Conservation (phyloP, 2,888 invertebrate species). For the Drosophila histrio region DNA sequence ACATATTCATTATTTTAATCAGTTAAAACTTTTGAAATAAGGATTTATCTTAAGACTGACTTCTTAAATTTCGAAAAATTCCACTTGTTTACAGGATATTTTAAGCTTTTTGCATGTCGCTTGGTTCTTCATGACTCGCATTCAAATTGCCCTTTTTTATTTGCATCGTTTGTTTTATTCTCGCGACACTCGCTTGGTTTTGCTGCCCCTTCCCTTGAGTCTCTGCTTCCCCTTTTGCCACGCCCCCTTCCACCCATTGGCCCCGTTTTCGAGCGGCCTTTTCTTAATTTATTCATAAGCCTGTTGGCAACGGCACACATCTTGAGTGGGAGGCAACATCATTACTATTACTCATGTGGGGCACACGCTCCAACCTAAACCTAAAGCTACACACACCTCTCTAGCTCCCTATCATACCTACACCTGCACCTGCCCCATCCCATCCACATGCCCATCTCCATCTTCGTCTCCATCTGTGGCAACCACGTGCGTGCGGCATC, state of each 20-base stretch:
- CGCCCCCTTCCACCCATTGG: slow-evolving; percentile 3
- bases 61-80: not conserved
- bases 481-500: slow-evolving; percentile 73
- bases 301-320: slow-evolving; percentile 64
- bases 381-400: not conserved
- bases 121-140: slow-evolving; percentile 35
- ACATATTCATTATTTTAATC: not conserved
- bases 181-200: slow-evolving; percentile 47
- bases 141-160: slow-evolving; percentile 74
- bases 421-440: not conserved
- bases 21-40: not conserved
- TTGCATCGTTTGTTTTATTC: slow-evolving; percentile 65
- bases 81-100: slow-evolving; percentile 42
- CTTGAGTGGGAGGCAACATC: slow-evolving; percentile 69
- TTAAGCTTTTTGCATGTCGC: slow-evolving; percentile 13
- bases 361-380: slow-evolving; percentile 42
- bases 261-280: slow-evolving; percentile 37
- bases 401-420: not conserved
- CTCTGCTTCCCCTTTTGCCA: not conserved
- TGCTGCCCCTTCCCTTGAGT: not conserved
- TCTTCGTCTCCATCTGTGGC: slow-evolving; percentile 27
- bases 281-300: slow-evolving; percentile 80
- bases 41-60: not conserved
- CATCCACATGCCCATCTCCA: not conserved
- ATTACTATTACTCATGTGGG: slow-evolving; percentile 77